Conservation (phyloP, 2,113 vertebrate genomes). For the Atherinomorus stipes region DNA sequence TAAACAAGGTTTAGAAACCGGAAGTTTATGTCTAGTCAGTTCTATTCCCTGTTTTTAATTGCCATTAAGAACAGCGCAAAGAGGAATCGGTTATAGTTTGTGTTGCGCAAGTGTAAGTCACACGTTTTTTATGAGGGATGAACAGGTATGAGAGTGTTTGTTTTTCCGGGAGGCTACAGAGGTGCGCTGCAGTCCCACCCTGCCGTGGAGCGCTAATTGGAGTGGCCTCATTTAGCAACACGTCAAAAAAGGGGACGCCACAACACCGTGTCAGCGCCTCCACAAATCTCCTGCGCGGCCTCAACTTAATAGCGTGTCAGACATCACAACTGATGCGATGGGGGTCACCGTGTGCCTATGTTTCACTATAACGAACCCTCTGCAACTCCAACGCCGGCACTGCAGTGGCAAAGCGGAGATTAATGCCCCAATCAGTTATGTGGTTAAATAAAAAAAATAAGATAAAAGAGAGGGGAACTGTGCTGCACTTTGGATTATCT, state of each 20-base stretch:
- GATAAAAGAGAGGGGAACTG: slow-evolving; percentile 15
- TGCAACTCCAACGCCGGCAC: slow-evolving; percentile 26
- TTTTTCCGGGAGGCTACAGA: slow-evolving; percentile 16
- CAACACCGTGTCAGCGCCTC: slow-evolving; percentile 79
- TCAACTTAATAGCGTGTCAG: slow-evolving; percentile 77
- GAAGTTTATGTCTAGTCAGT: background rate
- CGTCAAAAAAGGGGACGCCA: slow-evolving; percentile 74
- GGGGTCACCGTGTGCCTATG: slow-evolving; percentile 77
- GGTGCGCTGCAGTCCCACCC: slow-evolving; percentile 64
- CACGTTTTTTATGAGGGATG: background rate
- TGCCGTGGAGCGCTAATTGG: slow-evolving; percentile 81
- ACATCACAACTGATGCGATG: slow-evolving; percentile 74
- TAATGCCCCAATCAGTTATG: slow-evolving; percentile 72
- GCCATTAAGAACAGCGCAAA: background rate
- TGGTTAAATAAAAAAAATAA: slow-evolving; percentile 50
- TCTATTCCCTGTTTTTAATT: background rate
- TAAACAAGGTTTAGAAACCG: slow-evolving; percentile 20
- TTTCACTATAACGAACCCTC: slow-evolving; percentile 78
- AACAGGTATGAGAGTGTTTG: background rate
- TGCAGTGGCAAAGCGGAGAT: slow-evolving; percentile 54
- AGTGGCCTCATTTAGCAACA: slow-evolving; percentile 82
- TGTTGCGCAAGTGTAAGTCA: background rate
- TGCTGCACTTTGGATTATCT: slow-evolving; percentile 25
- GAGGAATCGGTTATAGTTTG: background rate
- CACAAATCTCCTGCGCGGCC: slow-evolving; percentile 80